Conservation (phyloP, 2,797 vertebrate species). For the Alexandromys oeconomus region DNA sequence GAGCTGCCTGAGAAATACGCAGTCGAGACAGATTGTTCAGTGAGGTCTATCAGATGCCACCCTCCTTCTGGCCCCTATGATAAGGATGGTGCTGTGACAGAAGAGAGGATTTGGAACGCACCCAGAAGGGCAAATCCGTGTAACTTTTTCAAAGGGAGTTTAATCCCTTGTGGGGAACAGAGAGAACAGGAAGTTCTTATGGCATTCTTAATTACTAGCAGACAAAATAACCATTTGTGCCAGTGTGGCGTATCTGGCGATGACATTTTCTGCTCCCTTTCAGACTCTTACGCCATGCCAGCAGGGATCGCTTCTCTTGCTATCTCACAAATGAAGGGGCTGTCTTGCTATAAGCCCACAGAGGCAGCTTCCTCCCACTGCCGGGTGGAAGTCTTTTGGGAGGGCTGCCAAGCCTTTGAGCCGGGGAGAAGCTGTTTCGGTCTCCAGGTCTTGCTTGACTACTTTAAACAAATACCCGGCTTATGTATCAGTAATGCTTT, state of each 20-base stretch:
- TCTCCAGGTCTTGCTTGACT: slow-evolving; percentile 51
- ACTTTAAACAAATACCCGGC: slow-evolving; percentile 59
- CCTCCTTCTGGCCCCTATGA: not conserved
- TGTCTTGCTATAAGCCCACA: not conserved
- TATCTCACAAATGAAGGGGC: not conserved
- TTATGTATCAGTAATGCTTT: slow-evolving; percentile 56
- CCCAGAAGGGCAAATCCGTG: not conserved
- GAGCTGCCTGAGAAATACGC: not conserved
- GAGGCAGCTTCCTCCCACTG: not conserved
- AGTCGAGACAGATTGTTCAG: not conserved
- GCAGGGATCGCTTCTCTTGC: not conserved
- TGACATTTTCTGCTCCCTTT: not conserved
- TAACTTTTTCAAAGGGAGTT: not conserved
- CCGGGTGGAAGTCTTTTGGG: not conserved
- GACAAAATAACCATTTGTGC: not conserved
- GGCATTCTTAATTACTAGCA: not conserved
- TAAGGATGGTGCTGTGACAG: not conserved
- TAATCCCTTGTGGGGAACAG: not conserved
- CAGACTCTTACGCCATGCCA: not conserved
- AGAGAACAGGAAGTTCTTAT: not conserved
- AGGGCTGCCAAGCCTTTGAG: slow-evolving; percentile 21
- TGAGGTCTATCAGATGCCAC: not conserved
- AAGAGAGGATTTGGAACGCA: not conserved
- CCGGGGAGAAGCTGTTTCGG: slow-evolving; percentile 37
- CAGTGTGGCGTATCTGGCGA: not conserved